Percentiles rank a stretch among this genome's conserved stretches.
Conservation (phyloP, 2,113 vertebrate species). For the Albula glossodonta region DNA sequence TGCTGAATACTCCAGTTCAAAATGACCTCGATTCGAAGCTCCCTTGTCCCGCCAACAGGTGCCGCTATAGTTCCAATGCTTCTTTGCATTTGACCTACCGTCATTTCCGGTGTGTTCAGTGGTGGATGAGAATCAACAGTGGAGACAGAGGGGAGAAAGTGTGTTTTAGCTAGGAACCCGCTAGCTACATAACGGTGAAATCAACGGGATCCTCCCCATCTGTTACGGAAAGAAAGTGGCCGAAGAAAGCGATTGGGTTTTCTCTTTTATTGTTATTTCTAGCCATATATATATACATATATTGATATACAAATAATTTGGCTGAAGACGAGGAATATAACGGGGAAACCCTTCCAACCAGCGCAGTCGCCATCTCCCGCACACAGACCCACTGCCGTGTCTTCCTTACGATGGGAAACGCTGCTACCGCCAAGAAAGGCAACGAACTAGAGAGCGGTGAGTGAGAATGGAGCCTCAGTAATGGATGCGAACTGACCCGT, state of each 20-base stretch:
- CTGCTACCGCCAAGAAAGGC: conserved; percentile 92
- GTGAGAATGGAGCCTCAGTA: conserved; percentile 46
- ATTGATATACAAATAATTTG: not conserved
- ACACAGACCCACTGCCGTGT: conserved; percentile 60
- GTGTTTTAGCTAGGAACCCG: conserved; percentile 53
- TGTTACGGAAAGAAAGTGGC: conserved; percentile 33
- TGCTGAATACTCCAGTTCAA: not conserved
- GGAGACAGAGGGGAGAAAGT: conserved; percentile 32
- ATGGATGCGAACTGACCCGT: conserved; percentile 15
- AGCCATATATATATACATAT: not conserved
- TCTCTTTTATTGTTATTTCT: not conserved
- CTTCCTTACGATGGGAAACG: conserved; percentile 86
- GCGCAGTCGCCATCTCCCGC: conserved; percentile 57
- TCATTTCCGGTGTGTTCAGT: conserved; percentile 31
- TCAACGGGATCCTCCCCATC: conserved; percentile 16
- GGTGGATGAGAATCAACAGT: conserved; percentile 37
- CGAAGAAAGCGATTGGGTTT: conserved; percentile 33
- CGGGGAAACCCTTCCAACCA: conserved; percentile 46
- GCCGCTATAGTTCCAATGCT: conserved; percentile 22
- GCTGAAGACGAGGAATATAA: conserved; percentile 23
- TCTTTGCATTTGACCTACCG: conserved; percentile 29
- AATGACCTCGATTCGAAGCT: too few relatives aligned
- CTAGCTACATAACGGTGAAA: conserved; percentile 60
- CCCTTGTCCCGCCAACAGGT: conserved; percentile 13
- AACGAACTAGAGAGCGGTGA: conserved; percentile 96